A percentile compares a stretch with the other conserved stretches of the same genome.
phyloP scores from a whole-genome alignment of 2,797 vertebrate species.

The Fratercula arctica region DNA sequence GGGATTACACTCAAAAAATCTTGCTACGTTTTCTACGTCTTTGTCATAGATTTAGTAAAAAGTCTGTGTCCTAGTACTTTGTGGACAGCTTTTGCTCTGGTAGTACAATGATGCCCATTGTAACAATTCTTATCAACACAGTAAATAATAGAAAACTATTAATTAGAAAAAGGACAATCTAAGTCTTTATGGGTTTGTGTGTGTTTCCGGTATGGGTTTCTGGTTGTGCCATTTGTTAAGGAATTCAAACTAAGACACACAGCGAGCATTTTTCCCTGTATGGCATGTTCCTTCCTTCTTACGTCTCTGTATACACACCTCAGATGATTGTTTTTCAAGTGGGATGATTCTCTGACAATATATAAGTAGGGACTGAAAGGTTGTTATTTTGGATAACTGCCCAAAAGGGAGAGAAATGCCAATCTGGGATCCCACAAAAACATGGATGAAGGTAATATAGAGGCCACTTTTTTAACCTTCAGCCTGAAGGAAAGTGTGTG shows the following conservation, averaged over 20 bases:
- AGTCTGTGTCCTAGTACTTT: background rate
- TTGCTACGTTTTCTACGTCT: background rate
- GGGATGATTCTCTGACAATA: background rate
- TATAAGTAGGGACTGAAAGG: background rate
- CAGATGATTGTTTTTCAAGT: background rate
- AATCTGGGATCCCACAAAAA: background rate
- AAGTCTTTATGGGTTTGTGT: background rate
- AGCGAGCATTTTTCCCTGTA: fast-evolving
- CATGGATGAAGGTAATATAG: background rate
- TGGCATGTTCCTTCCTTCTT: background rate
- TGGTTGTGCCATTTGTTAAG: background rate
- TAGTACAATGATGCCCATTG: background rate
- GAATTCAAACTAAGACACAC: background rate
- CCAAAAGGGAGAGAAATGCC: background rate
- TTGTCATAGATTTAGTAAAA: background rate
- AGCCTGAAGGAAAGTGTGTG: background rate
- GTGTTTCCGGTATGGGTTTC: background rate
- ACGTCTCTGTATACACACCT: background rate
- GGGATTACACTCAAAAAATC: background rate
- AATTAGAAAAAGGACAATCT: background rate
- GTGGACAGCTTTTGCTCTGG: background rate
- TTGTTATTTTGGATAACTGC: background rate
- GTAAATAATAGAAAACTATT: background rate
- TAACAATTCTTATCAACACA: background rate
- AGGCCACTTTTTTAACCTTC: background rate